Conservation (phyloP, 2,888 invertebrate species). For the Dorcus hopei region DNA sequence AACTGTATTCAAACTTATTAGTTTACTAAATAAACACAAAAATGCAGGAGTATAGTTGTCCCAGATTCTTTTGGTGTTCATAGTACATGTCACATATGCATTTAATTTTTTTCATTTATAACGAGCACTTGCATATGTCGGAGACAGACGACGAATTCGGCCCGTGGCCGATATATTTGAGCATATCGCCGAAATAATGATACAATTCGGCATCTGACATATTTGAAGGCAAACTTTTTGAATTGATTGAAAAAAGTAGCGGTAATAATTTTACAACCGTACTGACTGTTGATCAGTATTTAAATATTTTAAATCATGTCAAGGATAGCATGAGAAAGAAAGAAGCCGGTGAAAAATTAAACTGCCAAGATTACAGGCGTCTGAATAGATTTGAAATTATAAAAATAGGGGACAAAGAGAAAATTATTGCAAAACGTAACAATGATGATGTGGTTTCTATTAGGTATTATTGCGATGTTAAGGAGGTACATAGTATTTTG, state of each 20-base stretch:
- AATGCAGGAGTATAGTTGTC: too few relatives aligned
- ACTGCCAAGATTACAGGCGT: background rate
- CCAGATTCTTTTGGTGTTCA: too few relatives aligned
- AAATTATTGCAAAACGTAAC: slow-evolving; percentile 13
- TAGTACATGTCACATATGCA: too few relatives aligned
- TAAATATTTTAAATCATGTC: background rate
- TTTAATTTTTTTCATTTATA: too few relatives aligned
- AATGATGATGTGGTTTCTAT: slow-evolving; percentile 6
- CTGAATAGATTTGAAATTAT: slow-evolving; percentile 12
- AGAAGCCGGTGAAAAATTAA: background rate
- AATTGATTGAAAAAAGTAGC: slow-evolving; percentile 4
- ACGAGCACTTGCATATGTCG: too few relatives aligned
- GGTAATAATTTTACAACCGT: slow-evolving; percentile 8
- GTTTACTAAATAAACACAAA: too few relatives aligned
- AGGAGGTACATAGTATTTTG: background rate
- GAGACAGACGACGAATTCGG: too few relatives aligned
- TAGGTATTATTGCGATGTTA: background rate
- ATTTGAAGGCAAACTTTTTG: background rate
- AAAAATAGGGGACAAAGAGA: slow-evolving; percentile 7
- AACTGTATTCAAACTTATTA: too few relatives aligned
- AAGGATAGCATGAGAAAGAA: background rate
- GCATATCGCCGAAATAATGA: too few relatives aligned
- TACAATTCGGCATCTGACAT: too few relatives aligned
- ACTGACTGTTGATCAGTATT: slow-evolving; percentile 5
- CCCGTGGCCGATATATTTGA: too few relatives aligned